A percentile compares a stretch with the other conserved stretches of the same genome.
Conservation (phyloP, 2,113 vertebrate genomes). For the Chinchilla lanigera region DNA sequence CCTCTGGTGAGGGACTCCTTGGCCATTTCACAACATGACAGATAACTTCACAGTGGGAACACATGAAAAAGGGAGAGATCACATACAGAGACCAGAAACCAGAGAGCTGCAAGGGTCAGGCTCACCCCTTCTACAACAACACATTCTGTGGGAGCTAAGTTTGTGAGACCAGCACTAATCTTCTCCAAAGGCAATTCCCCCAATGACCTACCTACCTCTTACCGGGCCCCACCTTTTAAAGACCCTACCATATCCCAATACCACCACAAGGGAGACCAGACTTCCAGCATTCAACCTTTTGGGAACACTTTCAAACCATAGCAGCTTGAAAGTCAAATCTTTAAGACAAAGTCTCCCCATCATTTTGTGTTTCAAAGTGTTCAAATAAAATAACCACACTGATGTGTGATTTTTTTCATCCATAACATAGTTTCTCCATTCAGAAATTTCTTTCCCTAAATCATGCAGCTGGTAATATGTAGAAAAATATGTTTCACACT, state of each 20-base stretch:
- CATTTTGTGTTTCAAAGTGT: neutral
- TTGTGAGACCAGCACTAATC: neutral
- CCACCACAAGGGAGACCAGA: neutral
- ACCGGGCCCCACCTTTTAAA: neutral
- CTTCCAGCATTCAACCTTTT: neutral
- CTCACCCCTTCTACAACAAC: neutral
- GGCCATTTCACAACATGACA: neutral
- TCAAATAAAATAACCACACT: neutral
- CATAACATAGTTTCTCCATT: neutral
- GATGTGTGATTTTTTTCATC: neutral
- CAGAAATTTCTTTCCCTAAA: slow-evolving; percentile 40
- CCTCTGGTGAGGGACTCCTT: neutral
- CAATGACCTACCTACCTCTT: too few relatives aligned
- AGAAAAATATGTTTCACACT: neutral
- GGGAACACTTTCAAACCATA: neutral
- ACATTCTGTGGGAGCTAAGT: neutral
- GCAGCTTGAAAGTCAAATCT: neutral
- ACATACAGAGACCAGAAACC: neutral
- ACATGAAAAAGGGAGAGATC: neutral
- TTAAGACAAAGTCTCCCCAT: neutral
- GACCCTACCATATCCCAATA: neutral
- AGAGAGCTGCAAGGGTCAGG: neutral
- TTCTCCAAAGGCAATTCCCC: neutral
- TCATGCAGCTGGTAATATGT: neutral
- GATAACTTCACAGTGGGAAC: too few relatives aligned